Evolutionary conservation across 2,113 vertebrate genomes (phyloP).

Genomic region (Prionailurus viverrinus): DNA sequence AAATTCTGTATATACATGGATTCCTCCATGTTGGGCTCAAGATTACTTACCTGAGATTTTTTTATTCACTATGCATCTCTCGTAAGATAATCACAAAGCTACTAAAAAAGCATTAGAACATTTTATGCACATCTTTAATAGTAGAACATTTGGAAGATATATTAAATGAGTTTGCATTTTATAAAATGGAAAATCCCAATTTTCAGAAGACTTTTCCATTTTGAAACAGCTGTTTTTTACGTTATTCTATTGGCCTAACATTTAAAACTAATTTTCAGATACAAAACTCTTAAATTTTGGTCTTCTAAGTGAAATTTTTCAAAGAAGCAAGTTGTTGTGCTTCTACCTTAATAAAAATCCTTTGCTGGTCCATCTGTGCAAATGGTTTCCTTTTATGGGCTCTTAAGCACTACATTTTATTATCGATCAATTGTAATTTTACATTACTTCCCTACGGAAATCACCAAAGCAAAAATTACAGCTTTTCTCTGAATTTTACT

Average conservation of each 20-base stretch:
- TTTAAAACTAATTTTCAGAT: conserved; percentile 35
- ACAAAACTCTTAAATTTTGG: background rate
- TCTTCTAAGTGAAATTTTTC: background rate
- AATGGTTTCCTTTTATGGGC: background rate
- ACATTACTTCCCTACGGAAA: background rate
- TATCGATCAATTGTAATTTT: background rate
- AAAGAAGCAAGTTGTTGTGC: background rate
- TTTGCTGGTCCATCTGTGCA: background rate
- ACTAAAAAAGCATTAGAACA: background rate
- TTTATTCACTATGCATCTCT: background rate
- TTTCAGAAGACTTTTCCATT: background rate
- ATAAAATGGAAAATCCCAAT: background rate
- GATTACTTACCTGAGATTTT: background rate
- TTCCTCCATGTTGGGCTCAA: background rate
- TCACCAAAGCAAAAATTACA: background rate
- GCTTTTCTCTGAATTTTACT: background rate
- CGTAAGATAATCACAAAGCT: background rate
- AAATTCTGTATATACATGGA: background rate
- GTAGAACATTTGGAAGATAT: background rate
- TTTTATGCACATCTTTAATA: background rate
- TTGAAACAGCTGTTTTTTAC: background rate
- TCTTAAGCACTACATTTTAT: background rate
- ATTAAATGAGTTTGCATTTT: background rate
- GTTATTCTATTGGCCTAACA: background rate
- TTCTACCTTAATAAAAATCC: background rate